phyloP scores from a whole-genome alignment of 2,797 vertebrate species.

The Tympanoctomys barrerae region DNA sequence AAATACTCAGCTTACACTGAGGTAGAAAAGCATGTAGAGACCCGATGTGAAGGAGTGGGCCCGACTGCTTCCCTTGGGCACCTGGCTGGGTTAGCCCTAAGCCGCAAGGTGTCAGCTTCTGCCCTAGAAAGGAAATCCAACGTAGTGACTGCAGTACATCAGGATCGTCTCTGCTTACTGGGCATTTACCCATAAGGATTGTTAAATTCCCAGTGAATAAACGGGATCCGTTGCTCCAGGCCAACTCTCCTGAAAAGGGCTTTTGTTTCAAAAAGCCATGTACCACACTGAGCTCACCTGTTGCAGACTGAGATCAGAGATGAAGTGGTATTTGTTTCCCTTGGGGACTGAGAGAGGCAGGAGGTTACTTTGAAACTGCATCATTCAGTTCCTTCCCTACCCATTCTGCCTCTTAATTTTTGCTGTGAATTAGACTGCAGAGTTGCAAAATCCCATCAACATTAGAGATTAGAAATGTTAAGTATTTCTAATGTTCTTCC shows the following conservation, averaged over 20 bases:
- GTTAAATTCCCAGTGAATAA: background rate
- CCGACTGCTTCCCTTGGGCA: rapidly evolving
- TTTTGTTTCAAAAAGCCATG: background rate
- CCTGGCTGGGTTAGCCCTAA: background rate
- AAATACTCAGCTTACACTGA: background rate
- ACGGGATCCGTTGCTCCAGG: background rate
- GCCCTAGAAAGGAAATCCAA: background rate
- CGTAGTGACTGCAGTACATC: background rate
- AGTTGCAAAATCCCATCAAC: background rate
- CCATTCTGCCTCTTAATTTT: background rate
- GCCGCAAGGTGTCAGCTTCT: background rate
- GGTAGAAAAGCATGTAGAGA: background rate
- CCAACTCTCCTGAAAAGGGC: background rate
- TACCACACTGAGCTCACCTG: background rate
- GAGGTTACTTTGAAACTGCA: background rate
- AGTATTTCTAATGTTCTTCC: background rate
- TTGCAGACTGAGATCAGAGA: background rate
- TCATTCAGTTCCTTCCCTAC: background rate
- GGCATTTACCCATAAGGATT: too few relatives aligned
- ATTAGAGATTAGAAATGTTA: background rate
- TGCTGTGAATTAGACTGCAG: background rate
- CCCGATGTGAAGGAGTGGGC: background rate
- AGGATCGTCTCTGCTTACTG: background rate
- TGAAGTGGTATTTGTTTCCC: background rate
- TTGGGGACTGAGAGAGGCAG: background rate